phyloP scores from a whole-genome alignment of 1,140 invertebrate genomes.

The Belonocnema kinseyi region DNA sequence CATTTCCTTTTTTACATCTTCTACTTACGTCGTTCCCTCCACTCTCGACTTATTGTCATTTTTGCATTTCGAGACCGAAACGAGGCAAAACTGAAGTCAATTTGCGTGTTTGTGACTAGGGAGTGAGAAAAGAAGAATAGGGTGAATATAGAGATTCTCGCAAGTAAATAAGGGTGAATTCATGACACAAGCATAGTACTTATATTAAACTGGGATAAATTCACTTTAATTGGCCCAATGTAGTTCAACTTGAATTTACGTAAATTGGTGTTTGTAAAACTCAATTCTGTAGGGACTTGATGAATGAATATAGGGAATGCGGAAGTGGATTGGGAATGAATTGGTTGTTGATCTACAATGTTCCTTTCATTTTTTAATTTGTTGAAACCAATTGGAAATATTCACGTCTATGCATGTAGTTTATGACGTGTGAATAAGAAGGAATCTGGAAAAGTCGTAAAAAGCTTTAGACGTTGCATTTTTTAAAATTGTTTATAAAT shows the following conservation, averaged over 20 bases:
- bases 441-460: too few relatives aligned
- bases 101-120: background rate
- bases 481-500: too few relatives aligned
- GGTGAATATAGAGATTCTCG: background rate
- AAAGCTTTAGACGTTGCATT: too few relatives aligned
- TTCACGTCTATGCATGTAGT: too few relatives aligned
- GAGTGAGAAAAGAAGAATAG: background rate
- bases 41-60: constrained; percentile 7
- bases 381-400: too few relatives aligned
- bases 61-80: background rate
- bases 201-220: constrained; percentile 29
- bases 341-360: background rate
- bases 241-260: constrained; percentile 23
- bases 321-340: background rate
- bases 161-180: constrained; percentile 23
- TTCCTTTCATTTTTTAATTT: too few relatives aligned
- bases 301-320: background rate
- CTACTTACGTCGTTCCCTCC: background rate
- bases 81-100: background rate
- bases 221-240: background rate
- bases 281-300: background rate
- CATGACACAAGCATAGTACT: background rate
- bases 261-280: constrained; percentile 1
- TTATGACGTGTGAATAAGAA: too few relatives aligned
- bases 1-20: constrained; percentile 3